Evolutionary conservation across 2,113 vertebrate species (phyloP).

Genomic region (Catharus minimus): DNA sequence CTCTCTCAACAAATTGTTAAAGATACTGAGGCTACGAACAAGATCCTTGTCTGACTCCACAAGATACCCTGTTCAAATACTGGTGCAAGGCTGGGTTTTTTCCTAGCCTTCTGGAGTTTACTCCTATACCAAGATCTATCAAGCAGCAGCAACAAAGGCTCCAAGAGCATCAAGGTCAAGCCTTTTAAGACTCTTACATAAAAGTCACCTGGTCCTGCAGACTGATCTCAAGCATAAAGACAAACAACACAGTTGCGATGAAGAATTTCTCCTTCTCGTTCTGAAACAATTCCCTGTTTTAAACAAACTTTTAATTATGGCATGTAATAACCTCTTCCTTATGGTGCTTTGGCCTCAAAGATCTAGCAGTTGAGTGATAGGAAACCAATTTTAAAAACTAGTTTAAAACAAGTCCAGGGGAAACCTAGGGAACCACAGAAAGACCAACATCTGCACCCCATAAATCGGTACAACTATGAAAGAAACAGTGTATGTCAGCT

Average conservation of each 20-base stretch:
- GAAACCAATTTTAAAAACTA: not conserved
- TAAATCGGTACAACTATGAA: accelerated
- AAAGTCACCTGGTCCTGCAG: slow-evolving; percentile 35
- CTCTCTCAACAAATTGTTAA: not conserved
- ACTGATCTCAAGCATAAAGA: not conserved
- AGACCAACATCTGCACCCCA: accelerated
- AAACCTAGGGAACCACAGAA: not conserved
- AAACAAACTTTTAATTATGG: not conserved
- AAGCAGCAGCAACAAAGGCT: not conserved
- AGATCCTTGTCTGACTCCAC: not conserved
- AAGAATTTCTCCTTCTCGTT: not conserved
- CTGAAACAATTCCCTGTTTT: not conserved
- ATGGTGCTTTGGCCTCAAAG: not conserved
- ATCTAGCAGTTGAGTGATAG: not conserved
- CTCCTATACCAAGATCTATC: not conserved
- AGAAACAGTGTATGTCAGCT: not conserved
- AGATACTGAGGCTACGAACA: not conserved
- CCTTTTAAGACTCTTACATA: slow-evolving; percentile 36
- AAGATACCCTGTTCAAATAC: not conserved
- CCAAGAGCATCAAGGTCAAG: slow-evolving; percentile 33
- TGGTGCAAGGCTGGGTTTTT: not conserved
- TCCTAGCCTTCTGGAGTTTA: not conserved
- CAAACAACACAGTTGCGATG: not conserved
- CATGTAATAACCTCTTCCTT: not conserved
- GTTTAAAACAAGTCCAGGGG: not conserved